Conservation (phyloP, 2,888 invertebrate species). For the Mesochorus sp. region DNA sequence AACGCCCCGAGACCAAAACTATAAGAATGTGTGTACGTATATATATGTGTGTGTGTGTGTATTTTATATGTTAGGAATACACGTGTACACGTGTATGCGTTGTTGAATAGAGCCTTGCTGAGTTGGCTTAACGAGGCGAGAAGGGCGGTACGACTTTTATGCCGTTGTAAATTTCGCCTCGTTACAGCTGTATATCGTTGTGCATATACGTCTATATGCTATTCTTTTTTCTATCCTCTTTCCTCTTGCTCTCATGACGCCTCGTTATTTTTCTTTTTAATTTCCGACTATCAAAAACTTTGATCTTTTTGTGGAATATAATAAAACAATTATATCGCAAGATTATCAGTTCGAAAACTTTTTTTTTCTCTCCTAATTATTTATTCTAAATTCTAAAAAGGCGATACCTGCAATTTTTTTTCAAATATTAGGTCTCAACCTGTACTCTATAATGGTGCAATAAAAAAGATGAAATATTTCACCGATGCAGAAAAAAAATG, state of each 20-base stretch:
- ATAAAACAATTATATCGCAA: neutral
- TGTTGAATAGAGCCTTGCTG: constrained; percentile 31
- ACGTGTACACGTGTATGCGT: neutral
- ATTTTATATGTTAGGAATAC: neutral
- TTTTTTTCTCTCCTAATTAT: neutral
- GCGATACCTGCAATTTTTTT: neutral
- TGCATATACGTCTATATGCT: constrained; percentile 13
- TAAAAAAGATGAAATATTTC: neutral
- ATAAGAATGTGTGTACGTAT: neutral
- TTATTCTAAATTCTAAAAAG: neutral
- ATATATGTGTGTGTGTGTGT: neutral
- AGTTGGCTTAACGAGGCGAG: constrained; percentile 63
- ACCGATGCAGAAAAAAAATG: neutral
- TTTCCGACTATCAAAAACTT: neutral
- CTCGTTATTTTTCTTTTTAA: constrained; percentile 19
- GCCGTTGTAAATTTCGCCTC: constrained; percentile 64
- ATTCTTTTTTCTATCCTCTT: neutral
- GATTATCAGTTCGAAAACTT: too few relatives aligned
- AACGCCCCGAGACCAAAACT: constrained; percentile 27
- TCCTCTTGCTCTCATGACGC: neutral
- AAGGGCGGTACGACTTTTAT: constrained; percentile 55
- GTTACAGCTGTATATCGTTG: constrained; percentile 52
- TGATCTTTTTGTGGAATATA: neutral
- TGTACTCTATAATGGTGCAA: neutral
- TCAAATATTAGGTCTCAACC: neutral